Base-by-base conservation (phyloP, 2,113 vertebrate genomes). In the Rhinopithecus roxellana region DNA sequence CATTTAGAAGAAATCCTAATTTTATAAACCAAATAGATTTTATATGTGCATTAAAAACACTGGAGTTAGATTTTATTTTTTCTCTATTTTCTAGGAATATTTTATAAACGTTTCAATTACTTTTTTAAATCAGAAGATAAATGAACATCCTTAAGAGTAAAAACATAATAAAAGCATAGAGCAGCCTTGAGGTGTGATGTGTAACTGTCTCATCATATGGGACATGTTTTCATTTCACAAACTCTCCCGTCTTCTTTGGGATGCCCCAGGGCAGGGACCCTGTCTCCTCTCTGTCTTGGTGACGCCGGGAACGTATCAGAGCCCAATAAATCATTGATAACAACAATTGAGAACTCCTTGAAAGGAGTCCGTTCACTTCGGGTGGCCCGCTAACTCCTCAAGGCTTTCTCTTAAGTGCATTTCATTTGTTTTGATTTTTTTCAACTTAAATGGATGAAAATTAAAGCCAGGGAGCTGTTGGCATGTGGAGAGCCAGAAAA, bases 251-350 rank as follows among this genome's bases (percentile, higher is more conserved):
- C 50, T 43, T 77, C 79, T 25, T 18, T 12, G 40, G 50, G 40
- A 50, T 59, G 35, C 10, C 82, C 86, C 79, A 43, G 38, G 92
- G 22, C 38, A 84, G 55, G 30, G 75, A 77, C 90, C 30, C 48
- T 43, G 90, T 61, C 89, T 93, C 64, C 75, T 27, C 55, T 50
- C 48, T 84, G 79, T 77, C 93, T 90, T 43, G 35, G 78, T 94
- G 94, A 85, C 10, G 6, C 96, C 94, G 84, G 93, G 64, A 77
- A 45, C 61, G 12, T 32, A 82, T 95, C 79, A 83, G 89, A 78
- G n/a, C 61, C 90, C 69, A 1, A 1, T 97, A 59, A 95, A 97
- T 98, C 96, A 97, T 86, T 89, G 74, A 97, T 82, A 22, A 50
- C 18, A 16, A 9, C 18, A 9, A 64, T 13, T 64, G 61, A 30